Evolutionary conservation across 2,113 vertebrate genomes (phyloP).

Genomic region (Carassius gibelio): DNA sequence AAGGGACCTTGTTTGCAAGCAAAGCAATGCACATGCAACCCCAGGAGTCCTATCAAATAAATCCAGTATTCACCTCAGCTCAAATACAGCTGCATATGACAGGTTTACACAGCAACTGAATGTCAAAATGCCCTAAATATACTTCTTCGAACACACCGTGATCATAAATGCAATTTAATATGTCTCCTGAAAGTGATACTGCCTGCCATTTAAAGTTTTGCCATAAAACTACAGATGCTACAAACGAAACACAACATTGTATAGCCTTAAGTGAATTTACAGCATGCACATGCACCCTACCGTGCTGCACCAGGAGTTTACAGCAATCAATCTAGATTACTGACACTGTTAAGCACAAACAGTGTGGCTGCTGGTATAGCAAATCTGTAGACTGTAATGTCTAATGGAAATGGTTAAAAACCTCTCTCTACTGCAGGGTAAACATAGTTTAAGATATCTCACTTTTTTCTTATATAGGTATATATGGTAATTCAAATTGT

Average conservation of each 20-base stretch:
- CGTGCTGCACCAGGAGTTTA: neutral
- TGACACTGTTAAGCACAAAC: slow-evolving; percentile 9
- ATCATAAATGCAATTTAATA: slow-evolving; percentile 30
- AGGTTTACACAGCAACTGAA: slow-evolving; percentile 34
- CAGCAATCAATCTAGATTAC: slow-evolving; percentile 14
- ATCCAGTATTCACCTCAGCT: neutral
- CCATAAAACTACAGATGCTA: slow-evolving; percentile 31
- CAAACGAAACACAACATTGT: slow-evolving; percentile 41
- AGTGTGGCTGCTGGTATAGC: neutral
- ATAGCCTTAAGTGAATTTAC: slow-evolving; percentile 26
- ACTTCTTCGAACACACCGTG: slow-evolving; percentile 21
- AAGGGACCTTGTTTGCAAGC: too few relatives aligned
- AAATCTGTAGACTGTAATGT: neutral
- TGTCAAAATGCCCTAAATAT: slow-evolving; percentile 32
- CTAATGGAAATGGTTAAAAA: neutral
- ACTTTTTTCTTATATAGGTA: neutral
- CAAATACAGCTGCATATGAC: neutral
- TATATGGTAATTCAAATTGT: neutral
- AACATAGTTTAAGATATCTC: neutral
- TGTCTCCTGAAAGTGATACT: slow-evolving; percentile 23
- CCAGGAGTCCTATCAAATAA: neutral
- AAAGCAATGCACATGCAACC: too few relatives aligned
- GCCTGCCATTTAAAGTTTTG: slow-evolving; percentile 28
- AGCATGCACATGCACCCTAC: neutral
- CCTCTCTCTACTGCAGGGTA: neutral